These are phyloP conservation scores for Falco peregrinus DNA, from an alignment of 2,797 vertebrate species.

Conservation along the genomic window DNA sequence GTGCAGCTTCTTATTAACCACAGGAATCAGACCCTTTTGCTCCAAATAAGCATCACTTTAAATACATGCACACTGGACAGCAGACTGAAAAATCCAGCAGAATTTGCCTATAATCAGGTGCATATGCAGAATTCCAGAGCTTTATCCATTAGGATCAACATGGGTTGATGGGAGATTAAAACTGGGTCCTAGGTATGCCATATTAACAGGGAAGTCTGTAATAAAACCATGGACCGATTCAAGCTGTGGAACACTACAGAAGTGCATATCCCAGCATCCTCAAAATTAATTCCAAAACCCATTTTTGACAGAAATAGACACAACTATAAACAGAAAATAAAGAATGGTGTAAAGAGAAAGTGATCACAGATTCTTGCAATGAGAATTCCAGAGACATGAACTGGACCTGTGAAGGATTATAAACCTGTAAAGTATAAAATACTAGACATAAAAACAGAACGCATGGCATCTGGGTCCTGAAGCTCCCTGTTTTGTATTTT, in stretches of 20 bases:
- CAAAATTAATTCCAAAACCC: neutral
- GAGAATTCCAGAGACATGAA: neutral
- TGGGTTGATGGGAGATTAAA: neutral
- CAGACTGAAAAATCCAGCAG: neutral
- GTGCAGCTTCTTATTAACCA: neutral
- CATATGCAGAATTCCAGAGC: neutral
- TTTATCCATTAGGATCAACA: neutral
- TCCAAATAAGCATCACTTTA: neutral
- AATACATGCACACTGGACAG: too few relatives aligned
- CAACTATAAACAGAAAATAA: neutral
- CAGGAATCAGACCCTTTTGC: neutral
- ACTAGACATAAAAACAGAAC: neutral
- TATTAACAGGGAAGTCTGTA: neutral
- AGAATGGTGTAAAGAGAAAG: neutral
- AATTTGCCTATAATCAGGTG: neutral
- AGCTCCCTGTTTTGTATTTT: neutral
- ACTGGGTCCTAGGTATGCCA: neutral
- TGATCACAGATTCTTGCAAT: neutral
- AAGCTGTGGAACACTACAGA: neutral
- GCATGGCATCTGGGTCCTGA: neutral
- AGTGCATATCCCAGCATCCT: neutral
- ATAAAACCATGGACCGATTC: neutral
- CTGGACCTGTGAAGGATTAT: neutral
- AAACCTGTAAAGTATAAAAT: neutral
- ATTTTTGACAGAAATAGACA: neutral